Conservation (phyloP, 1,140 invertebrate genomes). For the Calliphora vicina region DNA sequence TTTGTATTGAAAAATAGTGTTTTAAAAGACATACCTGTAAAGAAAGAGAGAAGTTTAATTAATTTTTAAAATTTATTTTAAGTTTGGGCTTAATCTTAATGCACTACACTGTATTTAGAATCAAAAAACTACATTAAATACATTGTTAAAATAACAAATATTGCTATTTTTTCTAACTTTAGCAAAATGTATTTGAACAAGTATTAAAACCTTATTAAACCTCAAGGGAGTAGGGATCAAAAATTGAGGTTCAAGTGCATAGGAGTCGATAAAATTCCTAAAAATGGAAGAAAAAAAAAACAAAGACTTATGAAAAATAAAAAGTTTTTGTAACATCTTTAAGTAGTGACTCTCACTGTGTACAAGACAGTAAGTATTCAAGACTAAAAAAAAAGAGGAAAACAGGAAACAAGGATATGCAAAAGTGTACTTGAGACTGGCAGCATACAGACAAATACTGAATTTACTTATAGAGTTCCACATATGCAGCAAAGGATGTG, state of each 20-base stretch:
- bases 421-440: not conserved
- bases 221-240: not conserved
- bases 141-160: no score
- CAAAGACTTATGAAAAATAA: not conserved
- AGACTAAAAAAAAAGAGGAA: not conserved
- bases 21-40: no score
- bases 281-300: not conserved
- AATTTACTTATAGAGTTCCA: not conserved
- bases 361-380: not conserved
- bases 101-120: no score
- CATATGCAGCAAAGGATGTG: not conserved
- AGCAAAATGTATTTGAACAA: no score
- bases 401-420: not conserved
- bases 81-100: no score
- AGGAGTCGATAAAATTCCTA: not conserved
- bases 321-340: not conserved
- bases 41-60: no score
- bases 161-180: not conserved
- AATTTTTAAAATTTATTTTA: no score
- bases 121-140: no score
- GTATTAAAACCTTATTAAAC: not conserved
- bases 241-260: not conserved
- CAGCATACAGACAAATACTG: not conserved
- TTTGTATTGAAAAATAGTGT: no score
- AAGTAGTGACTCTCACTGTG: not conserved